These are phyloP conservation scores for Zaprionus gabonicus DNA, from an alignment of 1,140 invertebrate species.

Conservation along the genomic window DNA sequence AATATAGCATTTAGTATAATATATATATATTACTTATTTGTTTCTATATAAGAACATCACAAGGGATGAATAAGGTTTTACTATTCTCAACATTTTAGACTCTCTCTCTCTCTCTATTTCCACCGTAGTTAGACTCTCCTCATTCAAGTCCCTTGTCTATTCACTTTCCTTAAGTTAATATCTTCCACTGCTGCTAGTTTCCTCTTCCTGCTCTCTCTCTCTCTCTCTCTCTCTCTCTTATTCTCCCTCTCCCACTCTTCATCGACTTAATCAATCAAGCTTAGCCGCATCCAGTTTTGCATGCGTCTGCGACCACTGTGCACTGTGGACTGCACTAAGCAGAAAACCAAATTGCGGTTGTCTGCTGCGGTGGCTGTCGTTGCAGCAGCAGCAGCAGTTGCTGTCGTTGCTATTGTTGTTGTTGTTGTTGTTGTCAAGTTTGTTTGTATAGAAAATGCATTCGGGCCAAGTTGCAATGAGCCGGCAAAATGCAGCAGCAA, in stretches of 20 bases:
- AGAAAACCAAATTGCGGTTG: constrained; percentile 67
- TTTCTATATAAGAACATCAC: no score
- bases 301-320: constrained; percentile 25
- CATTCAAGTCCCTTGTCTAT: background rate
- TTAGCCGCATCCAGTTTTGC: background rate
- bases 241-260: background rate
- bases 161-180: background rate
- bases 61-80: no score
- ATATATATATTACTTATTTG: no score
- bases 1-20: no score
- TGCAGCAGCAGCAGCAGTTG: constrained; percentile 25
- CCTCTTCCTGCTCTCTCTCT: background rate
- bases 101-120: background rate
- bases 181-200: background rate
- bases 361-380: constrained; percentile 44
- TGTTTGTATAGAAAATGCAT: constrained; percentile 80
- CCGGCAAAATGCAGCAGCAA: constrained; percentile 75
- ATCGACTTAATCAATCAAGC: constrained; percentile 16
- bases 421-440: constrained; percentile 28
- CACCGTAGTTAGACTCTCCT: background rate
- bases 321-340: constrained; percentile 35
- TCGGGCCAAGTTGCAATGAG: constrained; percentile 80
- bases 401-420: constrained; percentile 18
- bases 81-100: no score
- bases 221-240: background rate